Percentiles rank a stretch among this genome's conserved stretches.
Evolutionary conservation across 92 coral and sea anemone genomes (phyloP).

Genomic region (Nematostella vectensis): DNA sequence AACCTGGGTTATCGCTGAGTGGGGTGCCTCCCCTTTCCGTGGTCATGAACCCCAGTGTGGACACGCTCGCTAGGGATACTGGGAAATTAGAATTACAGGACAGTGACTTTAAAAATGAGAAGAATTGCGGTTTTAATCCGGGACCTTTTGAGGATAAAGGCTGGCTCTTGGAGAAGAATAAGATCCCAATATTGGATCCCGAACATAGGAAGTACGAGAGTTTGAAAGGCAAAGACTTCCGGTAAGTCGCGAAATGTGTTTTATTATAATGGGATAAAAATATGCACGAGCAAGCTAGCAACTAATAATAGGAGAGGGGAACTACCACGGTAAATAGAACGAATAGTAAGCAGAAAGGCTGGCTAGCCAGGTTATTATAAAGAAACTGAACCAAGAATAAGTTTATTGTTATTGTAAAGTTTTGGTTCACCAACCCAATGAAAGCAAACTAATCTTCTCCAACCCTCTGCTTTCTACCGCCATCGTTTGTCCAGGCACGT

Average conservation of each 20-base stretch:
- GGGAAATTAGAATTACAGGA: slow-evolving; percentile 27
- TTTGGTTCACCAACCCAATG: too few species aligned
- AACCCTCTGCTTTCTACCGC: too few species aligned
- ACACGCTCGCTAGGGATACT: slow-evolving; percentile 39
- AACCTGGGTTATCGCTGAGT: slow-evolving; percentile 44
- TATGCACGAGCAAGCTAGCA: too few species aligned
- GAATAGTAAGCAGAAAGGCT: too few species aligned
- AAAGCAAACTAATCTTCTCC: too few species aligned
- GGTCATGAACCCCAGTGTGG: slow-evolving; percentile 53
- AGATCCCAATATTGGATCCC: slow-evolving; percentile 63
- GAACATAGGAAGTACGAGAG: slow-evolving; percentile 41
- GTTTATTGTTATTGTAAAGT: too few species aligned
- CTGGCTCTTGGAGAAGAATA: slow-evolving; percentile 82
- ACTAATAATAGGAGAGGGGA: too few species aligned
- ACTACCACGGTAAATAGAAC: too few species aligned
- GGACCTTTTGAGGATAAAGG: slow-evolving; percentile 80
- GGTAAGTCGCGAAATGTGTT: slow-evolving; percentile 24
- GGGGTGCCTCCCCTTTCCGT: slow-evolving; percentile 71
- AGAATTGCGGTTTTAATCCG: slow-evolving; percentile 79
- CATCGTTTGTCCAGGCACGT: too few species aligned
- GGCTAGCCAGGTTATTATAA: too few species aligned
- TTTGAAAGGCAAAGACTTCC: slow-evolving; percentile 75
- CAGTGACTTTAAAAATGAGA: slow-evolving; percentile 13
- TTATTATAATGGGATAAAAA: neutral
- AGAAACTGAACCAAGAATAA: too few species aligned